A percentile compares a stretch with the other conserved stretches of the same genome.
Evolutionary conservation across 1,140 invertebrate genomes (phyloP).

Genomic region (Portunus trituberculatus): DNA sequence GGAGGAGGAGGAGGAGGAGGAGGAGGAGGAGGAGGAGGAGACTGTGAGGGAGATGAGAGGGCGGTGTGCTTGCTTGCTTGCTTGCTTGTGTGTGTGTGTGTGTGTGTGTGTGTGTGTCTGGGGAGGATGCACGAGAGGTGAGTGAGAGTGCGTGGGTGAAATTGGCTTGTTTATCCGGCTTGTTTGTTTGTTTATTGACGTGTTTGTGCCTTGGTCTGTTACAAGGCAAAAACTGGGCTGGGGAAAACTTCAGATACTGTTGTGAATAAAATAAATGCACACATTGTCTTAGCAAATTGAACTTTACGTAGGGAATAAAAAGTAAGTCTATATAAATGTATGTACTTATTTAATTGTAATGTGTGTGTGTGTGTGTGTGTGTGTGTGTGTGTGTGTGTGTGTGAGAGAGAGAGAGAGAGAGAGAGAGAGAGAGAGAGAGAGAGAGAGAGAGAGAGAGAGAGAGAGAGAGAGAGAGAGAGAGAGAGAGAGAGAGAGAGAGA

Average conservation of each 20-base stretch:
- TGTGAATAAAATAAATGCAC: too few relatives aligned
- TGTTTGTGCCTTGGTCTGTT: too few relatives aligned
- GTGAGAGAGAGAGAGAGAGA: not conserved
- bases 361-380: not conserved
- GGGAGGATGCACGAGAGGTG: not conserved
- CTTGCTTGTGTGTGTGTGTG: not conserved
- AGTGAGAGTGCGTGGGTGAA: too few relatives aligned
- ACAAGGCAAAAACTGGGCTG: too few relatives aligned
- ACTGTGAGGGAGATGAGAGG: not conserved
- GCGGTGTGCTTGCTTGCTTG: not conserved
- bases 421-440: conserved; percentile 56
- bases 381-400: not conserved
- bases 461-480: conserved; percentile 49
- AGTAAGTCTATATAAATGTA: too few relatives aligned
- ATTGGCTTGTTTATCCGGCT: too few relatives aligned
- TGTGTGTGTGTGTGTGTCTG: not conserved
- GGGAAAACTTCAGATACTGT: too few relatives aligned
- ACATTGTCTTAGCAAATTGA: too few relatives aligned
- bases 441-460: conserved; percentile 54
- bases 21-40: not conserved
- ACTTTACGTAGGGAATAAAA: too few relatives aligned
- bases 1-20: not conserved
- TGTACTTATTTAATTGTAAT: too few relatives aligned
- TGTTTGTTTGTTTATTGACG: too few relatives aligned
- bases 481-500: conserved; percentile 57